Conservation (phyloP, 2,797 vertebrate species). For the Hypotaenidia philippensis region DNA sequence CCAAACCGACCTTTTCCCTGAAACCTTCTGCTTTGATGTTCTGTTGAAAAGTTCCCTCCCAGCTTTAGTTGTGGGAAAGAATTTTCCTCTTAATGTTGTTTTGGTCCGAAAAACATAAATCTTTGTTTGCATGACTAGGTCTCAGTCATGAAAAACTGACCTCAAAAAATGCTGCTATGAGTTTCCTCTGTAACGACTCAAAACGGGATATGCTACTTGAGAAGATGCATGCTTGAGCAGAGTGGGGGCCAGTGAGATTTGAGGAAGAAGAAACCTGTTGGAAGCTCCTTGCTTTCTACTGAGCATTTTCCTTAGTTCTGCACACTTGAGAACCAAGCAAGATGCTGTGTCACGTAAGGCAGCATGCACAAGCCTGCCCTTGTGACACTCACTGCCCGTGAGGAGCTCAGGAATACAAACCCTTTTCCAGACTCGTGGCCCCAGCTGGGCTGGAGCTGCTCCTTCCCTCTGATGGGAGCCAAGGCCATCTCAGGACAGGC, state of each 20-base stretch:
- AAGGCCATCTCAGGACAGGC: background rate
- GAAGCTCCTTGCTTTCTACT: background rate
- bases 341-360: fast-evolving
- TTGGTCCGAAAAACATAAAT: constrained; percentile 60
- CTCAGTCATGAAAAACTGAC: constrained; percentile 68
- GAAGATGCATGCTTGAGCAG: background rate
- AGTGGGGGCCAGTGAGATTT: background rate
- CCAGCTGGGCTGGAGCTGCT: background rate
- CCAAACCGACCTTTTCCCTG: background rate
- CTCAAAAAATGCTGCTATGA: constrained; percentile 17
- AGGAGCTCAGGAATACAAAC: background rate
- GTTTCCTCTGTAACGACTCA: background rate
- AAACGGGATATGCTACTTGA: background rate
- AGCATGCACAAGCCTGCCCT: background rate
- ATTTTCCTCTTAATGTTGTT: constrained; percentile 59
- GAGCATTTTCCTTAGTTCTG: background rate
- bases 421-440: background rate
- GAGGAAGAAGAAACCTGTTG: background rate
- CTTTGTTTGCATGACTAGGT: constrained; percentile 67
- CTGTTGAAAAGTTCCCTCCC: constrained; percentile 12
- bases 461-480: background rate
- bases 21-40: background rate
- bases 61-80: constrained; percentile 54
- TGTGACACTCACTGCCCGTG: background rate
- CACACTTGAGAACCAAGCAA: background rate